These are phyloP conservation scores for Drosophila murphyi DNA, from an alignment of 1,140 invertebrate genomes.

Conservation along the genomic window DNA sequence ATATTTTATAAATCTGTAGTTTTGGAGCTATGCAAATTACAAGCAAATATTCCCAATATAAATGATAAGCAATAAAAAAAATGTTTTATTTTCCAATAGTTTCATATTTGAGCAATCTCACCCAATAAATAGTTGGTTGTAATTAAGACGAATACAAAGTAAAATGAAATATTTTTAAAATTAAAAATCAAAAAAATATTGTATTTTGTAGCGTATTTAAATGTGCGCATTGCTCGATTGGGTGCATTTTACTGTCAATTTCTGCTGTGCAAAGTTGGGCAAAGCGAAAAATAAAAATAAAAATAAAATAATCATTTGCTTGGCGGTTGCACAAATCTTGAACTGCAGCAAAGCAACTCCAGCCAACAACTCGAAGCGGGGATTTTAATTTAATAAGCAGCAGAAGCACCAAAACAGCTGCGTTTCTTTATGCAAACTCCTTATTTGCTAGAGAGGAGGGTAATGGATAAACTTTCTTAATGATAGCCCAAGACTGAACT, in stretches of 20 bases:
- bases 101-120: too few relatives aligned
- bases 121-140: too few relatives aligned
- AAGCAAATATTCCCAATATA: too few relatives aligned
- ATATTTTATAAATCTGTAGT: too few relatives aligned
- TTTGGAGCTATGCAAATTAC: too few relatives aligned
- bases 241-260: neutral
- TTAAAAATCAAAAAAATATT: neutral
- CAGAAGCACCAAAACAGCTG: conserved; percentile 70
- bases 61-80: too few relatives aligned
- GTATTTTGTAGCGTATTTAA: conserved; percentile 1
- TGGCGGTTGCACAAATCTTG: conserved; percentile 64
- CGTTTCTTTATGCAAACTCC: conserved; percentile 24
- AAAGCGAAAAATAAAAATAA: conserved; percentile 39
- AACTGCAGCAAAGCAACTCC: conserved; percentile 50
- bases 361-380: conserved; percentile 53
- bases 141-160: neutral
- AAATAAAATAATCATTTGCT: conserved; percentile 64
- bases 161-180: neutral
- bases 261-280: conserved; percentile 27
- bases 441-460: conserved; percentile 11
- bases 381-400: conserved; percentile 83
- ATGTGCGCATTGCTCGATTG: neutral
- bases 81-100: too few relatives aligned
- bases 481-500: neutral
- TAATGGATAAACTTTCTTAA: neutral